phyloP scores from a whole-genome alignment of 2,113 vertebrate species.

The Stegastes partitus region DNA sequence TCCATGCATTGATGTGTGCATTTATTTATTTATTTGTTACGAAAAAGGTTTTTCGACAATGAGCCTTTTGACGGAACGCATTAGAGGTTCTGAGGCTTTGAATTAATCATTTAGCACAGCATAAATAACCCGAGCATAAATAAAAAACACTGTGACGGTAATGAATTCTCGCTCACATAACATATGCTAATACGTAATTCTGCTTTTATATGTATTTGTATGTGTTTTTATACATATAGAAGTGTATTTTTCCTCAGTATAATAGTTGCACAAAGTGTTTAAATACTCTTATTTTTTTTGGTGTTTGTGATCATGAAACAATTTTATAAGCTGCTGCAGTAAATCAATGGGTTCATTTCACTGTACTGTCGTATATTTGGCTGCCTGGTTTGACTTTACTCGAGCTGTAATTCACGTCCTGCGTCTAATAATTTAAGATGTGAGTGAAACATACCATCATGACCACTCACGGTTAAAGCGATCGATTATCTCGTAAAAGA shows the following conservation, averaged over 20 bases:
- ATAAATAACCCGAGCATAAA: neutral
- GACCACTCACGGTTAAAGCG: neutral
- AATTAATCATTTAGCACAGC: neutral
- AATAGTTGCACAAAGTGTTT: neutral
- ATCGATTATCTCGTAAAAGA: neutral
- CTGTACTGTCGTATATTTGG: neutral
- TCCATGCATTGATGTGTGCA: neutral
- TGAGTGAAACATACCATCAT: neutral
- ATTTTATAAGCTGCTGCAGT: neutral
- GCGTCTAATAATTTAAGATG: neutral
- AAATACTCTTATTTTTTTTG: neutral
- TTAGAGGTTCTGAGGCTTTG: neutral
- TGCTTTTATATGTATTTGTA: neutral
- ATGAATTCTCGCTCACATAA: too few relatives aligned
- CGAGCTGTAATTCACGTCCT: neutral
- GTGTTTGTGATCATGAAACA: neutral
- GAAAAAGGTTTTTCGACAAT: conserved; percentile 13
- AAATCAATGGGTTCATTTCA: neutral
- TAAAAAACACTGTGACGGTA: neutral
- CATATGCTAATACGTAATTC: too few relatives aligned
- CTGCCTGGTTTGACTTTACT: neutral
- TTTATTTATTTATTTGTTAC: neutral
- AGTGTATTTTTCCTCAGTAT: neutral
- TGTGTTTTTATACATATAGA: neutral
- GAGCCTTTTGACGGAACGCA: neutral